Evolutionary conservation across 2,888 invertebrate species (phyloP).

Genomic region (Deroplatys truncata): DNA sequence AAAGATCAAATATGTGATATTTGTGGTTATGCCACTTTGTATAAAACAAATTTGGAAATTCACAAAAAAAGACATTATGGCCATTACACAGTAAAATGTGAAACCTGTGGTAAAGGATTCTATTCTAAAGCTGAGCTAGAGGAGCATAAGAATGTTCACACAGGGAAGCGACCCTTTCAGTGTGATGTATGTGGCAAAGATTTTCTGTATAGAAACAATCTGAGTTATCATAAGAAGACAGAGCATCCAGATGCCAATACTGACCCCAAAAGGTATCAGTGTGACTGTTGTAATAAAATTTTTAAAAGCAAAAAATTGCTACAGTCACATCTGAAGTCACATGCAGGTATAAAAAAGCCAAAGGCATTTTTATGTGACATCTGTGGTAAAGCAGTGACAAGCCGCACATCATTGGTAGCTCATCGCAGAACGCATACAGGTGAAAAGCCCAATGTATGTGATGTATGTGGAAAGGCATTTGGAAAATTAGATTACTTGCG

Average conservation of each 20-base stretch:
- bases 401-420: slow-evolving; percentile 20
- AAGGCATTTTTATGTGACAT: slow-evolving; percentile 23
- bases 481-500: slow-evolving; percentile 8
- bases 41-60: slow-evolving; percentile 39
- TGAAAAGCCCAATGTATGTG: slow-evolving; percentile 16
- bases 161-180: slow-evolving; percentile 34
- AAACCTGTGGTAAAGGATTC: slow-evolving; percentile 38
- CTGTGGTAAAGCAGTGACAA: slow-evolving; percentile 26
- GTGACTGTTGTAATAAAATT: slow-evolving; percentile 20
- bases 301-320: slow-evolving; percentile 26
- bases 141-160: slow-evolving; percentile 39
- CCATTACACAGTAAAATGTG: slow-evolving; percentile 38
- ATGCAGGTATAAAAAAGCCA: slow-evolving; percentile 18
- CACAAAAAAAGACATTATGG: slow-evolving; percentile 39
- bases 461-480: slow-evolving; percentile 18
- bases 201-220: slow-evolving; percentile 43
- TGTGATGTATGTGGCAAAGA: slow-evolving; percentile 43
- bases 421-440: slow-evolving; percentile 18
- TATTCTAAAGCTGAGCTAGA: slow-evolving; percentile 36
- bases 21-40: slow-evolving; percentile 38
- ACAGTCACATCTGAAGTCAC: slow-evolving; percentile 31
- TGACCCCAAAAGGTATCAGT: slow-evolving; percentile 13
- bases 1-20: slow-evolving; percentile 38
- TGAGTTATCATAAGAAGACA: slow-evolving; percentile 40
- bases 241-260: slow-evolving; percentile 37